phyloP scores from a whole-genome alignment of 2,888 invertebrate genomes.

The Epinotia ramella region DNA sequence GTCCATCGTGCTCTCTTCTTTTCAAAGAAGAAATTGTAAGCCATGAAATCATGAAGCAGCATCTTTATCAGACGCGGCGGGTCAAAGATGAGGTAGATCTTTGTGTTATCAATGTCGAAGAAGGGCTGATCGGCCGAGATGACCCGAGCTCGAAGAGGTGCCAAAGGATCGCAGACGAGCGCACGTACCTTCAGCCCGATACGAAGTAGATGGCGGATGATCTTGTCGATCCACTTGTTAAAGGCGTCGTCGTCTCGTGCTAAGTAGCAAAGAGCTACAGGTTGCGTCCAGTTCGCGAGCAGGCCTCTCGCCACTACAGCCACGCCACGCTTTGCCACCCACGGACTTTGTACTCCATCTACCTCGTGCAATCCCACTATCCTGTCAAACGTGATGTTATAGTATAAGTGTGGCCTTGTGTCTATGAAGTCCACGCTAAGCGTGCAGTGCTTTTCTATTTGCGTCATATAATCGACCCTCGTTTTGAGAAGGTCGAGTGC shows the following conservation, averaged over 20 bases:
- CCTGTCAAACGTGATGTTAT: conserved; percentile 33
- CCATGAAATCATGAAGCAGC: conserved; percentile 8
- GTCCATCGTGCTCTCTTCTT: conserved; percentile 12
- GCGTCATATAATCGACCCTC: conserved; percentile 24
- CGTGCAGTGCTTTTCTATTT: conserved; percentile 23
- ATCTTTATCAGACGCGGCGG: conserved; percentile 30
- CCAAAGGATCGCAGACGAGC: conserved; percentile 17
- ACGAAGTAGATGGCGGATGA: not conserved
- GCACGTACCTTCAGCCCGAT: conserved; percentile 26
- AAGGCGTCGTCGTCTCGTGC: not conserved
- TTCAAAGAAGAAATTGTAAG: conserved; percentile 30
- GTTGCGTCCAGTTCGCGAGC: conserved; percentile 23
- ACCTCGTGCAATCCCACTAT: conserved; percentile 35
- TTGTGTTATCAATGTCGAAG: conserved; percentile 14
- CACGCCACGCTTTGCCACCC: conserved; percentile 21
- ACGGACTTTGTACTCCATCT: conserved; percentile 17
- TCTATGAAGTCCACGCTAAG: conserved; percentile 17
- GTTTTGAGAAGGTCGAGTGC: conserved; percentile 9
- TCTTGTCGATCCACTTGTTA: conserved; percentile 11
- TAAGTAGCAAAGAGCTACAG: conserved; percentile 17
- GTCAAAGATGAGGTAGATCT: conserved; percentile 28
- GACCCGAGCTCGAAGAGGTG: not conserved
- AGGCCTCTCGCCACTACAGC: conserved; percentile 17
- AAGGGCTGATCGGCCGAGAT: conserved; percentile 1
- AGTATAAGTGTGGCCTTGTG: conserved; percentile 17